Evolutionary conservation across 2,797 vertebrate species (phyloP).

Genomic region (Adelosebastes latens): DNA sequence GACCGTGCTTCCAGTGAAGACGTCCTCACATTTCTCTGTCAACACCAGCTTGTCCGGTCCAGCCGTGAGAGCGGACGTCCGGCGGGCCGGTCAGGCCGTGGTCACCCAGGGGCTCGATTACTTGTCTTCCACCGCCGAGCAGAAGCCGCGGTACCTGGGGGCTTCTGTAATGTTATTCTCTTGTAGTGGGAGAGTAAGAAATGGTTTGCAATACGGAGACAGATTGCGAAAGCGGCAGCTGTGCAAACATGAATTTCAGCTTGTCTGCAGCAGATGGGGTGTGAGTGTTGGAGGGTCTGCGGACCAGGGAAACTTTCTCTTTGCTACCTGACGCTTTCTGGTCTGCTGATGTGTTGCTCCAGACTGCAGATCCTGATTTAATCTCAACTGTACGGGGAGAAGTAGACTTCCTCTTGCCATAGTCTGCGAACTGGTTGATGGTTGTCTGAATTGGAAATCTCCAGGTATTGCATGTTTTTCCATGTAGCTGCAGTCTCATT

Average conservation of each 20-base stretch:
- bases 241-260: conserved; percentile 70
- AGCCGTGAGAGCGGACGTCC: conserved; percentile 61
- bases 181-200: conserved; percentile 55
- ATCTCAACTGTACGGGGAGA: conserved; percentile 22
- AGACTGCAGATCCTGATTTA: conserved; percentile 55
- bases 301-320: conserved; percentile 23
- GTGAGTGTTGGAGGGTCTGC: conserved; percentile 35
- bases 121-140: conserved; percentile 31
- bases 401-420: conserved; percentile 25
- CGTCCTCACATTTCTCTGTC: conserved; percentile 66
- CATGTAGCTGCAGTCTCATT: conserved; percentile 8
- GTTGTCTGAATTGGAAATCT: conserved; percentile 17
- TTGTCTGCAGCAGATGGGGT: conserved; percentile 51
- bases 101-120: conserved; percentile 44
- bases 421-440: conserved; percentile 28
- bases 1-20: conserved; percentile 29
- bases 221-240: conserved; percentile 71
- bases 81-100: conserved; percentile 40
- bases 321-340: conserved; percentile 41
- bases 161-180: conserved; percentile 61
- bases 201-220: conserved; percentile 42
- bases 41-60: conserved; percentile 58
- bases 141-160: conserved; percentile 48
- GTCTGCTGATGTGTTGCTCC: conserved; percentile 37
- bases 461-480: conserved; percentile 2